Conservation (phyloP, 2,888 invertebrate genomes). For the Danaus chrysippus region DNA sequence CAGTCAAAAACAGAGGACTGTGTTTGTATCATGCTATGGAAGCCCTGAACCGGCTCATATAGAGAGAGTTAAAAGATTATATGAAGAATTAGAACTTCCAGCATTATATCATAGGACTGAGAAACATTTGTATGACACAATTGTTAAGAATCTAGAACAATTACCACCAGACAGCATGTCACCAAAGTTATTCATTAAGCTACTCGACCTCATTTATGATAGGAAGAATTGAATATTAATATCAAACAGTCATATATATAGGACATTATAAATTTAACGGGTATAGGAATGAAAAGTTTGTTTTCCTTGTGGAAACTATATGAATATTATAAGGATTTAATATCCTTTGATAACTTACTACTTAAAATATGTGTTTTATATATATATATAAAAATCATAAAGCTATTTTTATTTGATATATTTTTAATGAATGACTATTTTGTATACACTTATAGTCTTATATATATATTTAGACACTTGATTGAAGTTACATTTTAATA, state of each 20-base stretch:
- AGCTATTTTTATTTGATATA: too few relatives aligned
- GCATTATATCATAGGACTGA: constrained; percentile 85
- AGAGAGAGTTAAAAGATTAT: constrained; percentile 55
- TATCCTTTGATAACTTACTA: too few relatives aligned
- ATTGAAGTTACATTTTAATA: too few relatives aligned
- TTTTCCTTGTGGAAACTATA: too few relatives aligned
- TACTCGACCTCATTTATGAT: constrained; percentile 86
- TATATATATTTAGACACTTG: too few relatives aligned
- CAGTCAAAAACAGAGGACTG: constrained; percentile 78
- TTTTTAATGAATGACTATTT: too few relatives aligned
- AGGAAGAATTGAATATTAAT: constrained; percentile 37
- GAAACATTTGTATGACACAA: constrained; percentile 83
- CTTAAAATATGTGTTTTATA: too few relatives aligned
- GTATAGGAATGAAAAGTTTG: too few relatives aligned
- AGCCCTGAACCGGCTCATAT: constrained; percentile 81
- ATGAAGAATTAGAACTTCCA: constrained; percentile 82
- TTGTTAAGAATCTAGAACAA: constrained; percentile 22
- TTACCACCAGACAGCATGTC: constrained; percentile 64
- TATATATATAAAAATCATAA: too few relatives aligned
- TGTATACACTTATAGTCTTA: too few relatives aligned
- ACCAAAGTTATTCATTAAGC: constrained; percentile 85
- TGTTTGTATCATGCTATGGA: constrained; percentile 84
- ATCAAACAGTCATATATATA: neutral
- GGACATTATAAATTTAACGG: neutral
- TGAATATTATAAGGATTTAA: too few relatives aligned